Evolutionary conservation across 2,113 vertebrate species (phyloP), one percentile per base, ranked within the genome.

Genomic region (Pseudorhombus dupliciocellatus): DNA sequence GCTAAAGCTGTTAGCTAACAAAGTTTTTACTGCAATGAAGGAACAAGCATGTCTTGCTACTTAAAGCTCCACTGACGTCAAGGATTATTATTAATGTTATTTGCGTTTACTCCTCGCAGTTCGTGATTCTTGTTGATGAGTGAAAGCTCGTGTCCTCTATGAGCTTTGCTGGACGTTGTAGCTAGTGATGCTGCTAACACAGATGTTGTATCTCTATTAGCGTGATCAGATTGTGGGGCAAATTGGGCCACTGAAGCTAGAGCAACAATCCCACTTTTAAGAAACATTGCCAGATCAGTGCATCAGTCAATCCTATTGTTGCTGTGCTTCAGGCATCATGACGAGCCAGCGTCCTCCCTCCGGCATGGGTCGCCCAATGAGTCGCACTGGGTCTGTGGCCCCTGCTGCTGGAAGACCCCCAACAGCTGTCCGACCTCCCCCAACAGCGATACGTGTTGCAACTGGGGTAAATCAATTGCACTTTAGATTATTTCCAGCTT

Each of bases 271-370:
- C 31, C 42, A 18, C 42, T 16, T 18, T 14, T 3, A 44, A 16
- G 42, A 18, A 16, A 44, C 14, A 44, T 18, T 5, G 42, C 18
- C 5, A 50, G 9, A 50, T 34, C 37, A 55, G 51, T 67, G 22
- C 26, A 10, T 70, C 55, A n/a, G 20, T 24, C 28, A 55, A 20
- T 64, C 20, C 26, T 31, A 7, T 30, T 7, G 3, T 51, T 2
- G 2, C 24, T 4, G 2, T 67, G 7, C 54, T 77, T 56, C 0
- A 80, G 66, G 37, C 46, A 28, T 22, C 16, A 98, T 98, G 96
- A 84, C 96, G 37, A 95, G 87, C 83, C 95, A 96, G 79, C 93
- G 95, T 79, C 93, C 94, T 50, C 90, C 93, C 5, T 69, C 91
- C 28, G 10, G 92, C 48, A 31, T 89, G 46, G 84, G 83, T 51